Evolutionary conservation across 2,888 invertebrate species (phyloP).

Genomic region (Drosophila longiperda): DNA sequence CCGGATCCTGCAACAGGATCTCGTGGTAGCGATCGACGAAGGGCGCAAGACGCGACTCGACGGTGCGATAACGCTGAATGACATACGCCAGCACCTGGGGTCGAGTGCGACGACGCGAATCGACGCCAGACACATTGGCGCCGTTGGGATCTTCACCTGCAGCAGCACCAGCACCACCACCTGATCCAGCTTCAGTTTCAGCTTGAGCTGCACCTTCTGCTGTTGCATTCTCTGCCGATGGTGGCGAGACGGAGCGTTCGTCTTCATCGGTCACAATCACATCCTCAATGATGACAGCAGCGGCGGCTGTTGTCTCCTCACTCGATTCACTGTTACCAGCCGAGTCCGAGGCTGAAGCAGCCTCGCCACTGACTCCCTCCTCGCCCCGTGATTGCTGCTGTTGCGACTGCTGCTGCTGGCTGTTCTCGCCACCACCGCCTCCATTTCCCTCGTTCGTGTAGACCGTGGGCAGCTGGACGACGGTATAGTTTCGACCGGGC

Average conservation of each 20-base stretch:
- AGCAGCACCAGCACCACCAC: conserved; percentile 5
- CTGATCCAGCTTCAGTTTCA: not conserved
- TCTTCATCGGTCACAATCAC: conserved; percentile 70
- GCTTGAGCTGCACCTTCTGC: conserved; percentile 1
- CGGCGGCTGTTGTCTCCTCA: conserved; percentile 62
- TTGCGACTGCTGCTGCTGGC: conserved; percentile 21
- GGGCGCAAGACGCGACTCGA: conserved; percentile 87
- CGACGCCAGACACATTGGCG: conserved; percentile 30
- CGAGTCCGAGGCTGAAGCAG: conserved; percentile 23
- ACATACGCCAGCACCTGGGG: conserved; percentile 83
- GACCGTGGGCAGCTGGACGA: conserved; percentile 83
- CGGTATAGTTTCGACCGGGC: conserved; percentile 83
- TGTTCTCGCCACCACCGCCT: conserved; percentile 35
- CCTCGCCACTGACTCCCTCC: conserved; percentile 20
- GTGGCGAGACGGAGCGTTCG: conserved; percentile 39
- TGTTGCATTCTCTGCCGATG: conserved; percentile 6
- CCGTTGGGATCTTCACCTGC: conserved; percentile 23
- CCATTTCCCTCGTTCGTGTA: conserved; percentile 72
- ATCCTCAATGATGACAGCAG: conserved; percentile 76
- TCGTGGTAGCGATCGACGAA: conserved; percentile 88
- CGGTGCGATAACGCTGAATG: conserved; percentile 82
- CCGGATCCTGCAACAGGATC: conserved; percentile 88
- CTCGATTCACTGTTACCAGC: conserved; percentile 35
- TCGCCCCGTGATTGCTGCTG: conserved; percentile 23
- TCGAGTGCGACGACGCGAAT: conserved; percentile 82